Base-by-base conservation (phyloP, 2,113 vertebrate species). In the Lontra canadensis region DNA sequence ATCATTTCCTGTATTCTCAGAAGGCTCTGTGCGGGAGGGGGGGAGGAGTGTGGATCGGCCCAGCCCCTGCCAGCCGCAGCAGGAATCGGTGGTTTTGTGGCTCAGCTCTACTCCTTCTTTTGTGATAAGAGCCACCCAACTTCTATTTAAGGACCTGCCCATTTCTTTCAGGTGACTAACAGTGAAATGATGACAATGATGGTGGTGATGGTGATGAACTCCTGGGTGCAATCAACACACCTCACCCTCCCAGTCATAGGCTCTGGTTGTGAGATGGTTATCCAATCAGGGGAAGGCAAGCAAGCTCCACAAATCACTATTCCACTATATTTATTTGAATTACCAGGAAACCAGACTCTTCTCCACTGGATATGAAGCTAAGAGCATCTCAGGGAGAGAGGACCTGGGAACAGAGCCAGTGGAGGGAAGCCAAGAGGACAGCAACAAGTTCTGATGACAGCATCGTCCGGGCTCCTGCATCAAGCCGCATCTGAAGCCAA, bases 11-110 rank as follows among this genome's bases (percentile, higher is more conserved):
- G 26, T 67, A 42, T 39, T 76, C 55, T 65, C 18, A 29, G 39
- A 71, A 55, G 36, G 36, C 55, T 93, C 57, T 31, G 1, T 39
- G 1, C 15, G n/a, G n/a, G n/a, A n/a, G n/a, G n/a, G n/a, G n/a
- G n/a, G n/a, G n/a, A n/a, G n/a, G 6, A 18, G 11, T 3, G 11
- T 36, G 31, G 23, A 14, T 20, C 9, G 0, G 42, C 6, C 1
- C 9, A 8, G 9, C 18, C 42, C 42, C 29, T 1, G 52, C 12
- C 7, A 14, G 73, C 44, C 3, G 42, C 2, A 23, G 57, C 21
- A 13, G 76, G 76, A 49, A 4, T 0, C 11, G 9, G 55, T 7
- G 57, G 52, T 82, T 61, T n/a, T 17, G 34, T 18, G 76, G 65
- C 42, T 39, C 76, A 65, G 69, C n/a, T 36, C 29, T 26, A 2